Base-by-base conservation (phyloP, 2,797 vertebrate species). In the Zonotrichia albicollis region DNA sequence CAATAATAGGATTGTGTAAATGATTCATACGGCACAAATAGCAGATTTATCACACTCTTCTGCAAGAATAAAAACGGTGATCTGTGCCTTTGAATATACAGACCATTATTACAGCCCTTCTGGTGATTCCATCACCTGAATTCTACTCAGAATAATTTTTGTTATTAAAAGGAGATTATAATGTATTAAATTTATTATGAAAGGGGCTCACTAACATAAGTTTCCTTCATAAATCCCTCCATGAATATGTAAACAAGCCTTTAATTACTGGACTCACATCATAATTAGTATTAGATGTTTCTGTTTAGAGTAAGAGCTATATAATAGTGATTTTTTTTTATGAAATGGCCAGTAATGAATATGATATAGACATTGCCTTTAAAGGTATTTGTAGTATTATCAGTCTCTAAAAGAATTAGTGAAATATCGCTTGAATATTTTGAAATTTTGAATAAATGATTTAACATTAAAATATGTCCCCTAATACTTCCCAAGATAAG, bases 181-280 rank as follows among this genome's bases (percentile, higher is more conserved):
- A 75, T 13, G 43, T 27, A 71, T 42, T 84, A 96, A 87, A 94
- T 79, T 76, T 46, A 81, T 88, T 54, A 84, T 50, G 30, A 53
- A 71, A 84, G 83, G 88, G 25, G 25, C 25, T 95, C 87, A 78
- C 58, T 91, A 91, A 65, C 5, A 36, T 42, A 90, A 93, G 77
- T 79, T 85, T 85, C 36, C 73, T 76, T 96, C 3, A 7, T 86
- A 5, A 79, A 92, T 89, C 61, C 30, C 20, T 51, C 67, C 38
- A 43, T 30, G 27, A 92, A 87, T 87, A 76, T 27, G 20, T 65
- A 93, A 94, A 91, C 34, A 82, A 75, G 84, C 38, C 13, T 10
- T 57, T 84, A 92, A 87, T 83, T 96, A 70, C 58, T 78, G 18
- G 68, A 76, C 22, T 87, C 93, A 51, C 21, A 90, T 32, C 15